Percentiles rank a stretch among this genome's conserved stretches.
Conservation (phyloP, 2,888 invertebrate species). For the Oasisia sp. region DNA sequence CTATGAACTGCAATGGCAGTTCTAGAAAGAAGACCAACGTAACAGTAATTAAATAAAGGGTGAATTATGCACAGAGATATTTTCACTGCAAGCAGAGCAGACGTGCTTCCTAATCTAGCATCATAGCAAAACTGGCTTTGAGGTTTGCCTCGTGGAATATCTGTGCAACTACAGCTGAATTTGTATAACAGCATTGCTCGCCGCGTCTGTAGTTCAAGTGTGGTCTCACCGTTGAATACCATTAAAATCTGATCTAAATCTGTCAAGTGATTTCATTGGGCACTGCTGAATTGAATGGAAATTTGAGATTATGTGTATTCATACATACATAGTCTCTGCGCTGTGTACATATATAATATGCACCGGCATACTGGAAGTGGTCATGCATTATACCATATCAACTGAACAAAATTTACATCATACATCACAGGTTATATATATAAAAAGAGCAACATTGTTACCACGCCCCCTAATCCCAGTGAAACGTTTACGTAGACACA, state of each 20-base stretch:
- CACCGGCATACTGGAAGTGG: background rate
- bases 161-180: background rate
- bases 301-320: background rate
- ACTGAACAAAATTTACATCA: slow-evolving; percentile 12
- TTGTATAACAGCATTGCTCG: background rate
- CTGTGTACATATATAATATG: background rate
- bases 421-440: slow-evolving; percentile 8
- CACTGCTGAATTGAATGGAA: background rate
- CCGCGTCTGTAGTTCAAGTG: background rate
- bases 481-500: background rate
- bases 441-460: background rate
- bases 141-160: background rate
- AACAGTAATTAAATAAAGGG: background rate
- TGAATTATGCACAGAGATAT: background rate
- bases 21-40: background rate
- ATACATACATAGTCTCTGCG: background rate
- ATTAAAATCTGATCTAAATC: background rate
- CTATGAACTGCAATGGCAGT: background rate
- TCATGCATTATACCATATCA: background rate
- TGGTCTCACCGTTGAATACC: background rate
- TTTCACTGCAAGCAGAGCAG: background rate
- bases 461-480: background rate
- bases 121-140: background rate
- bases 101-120: background rate
- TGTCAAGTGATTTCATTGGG: background rate